Evolutionary conservation across 2,888 invertebrate species (phyloP), one percentile per base, ranked within the genome.

Genomic region (Tipula vernalis): DNA sequence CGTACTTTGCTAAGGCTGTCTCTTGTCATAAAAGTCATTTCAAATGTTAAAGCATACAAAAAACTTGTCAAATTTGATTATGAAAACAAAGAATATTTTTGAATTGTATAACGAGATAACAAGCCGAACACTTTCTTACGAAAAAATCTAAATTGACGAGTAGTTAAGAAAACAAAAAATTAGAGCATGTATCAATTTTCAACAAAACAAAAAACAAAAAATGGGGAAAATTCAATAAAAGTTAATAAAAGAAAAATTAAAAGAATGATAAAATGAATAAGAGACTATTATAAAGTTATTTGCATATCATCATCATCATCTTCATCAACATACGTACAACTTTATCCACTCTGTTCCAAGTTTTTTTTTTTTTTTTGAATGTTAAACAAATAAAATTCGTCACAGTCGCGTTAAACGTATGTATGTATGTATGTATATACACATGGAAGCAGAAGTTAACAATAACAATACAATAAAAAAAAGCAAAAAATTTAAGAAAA

Each of bases 281-380:
- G 71, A 71, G 28, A 71, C 71, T 71, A 28, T 84, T 84, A 84
- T 84, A 36, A 84, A 84, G 84, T 84, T 41, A 84, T 84, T 84
- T 39, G 84, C 84, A 84, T 84, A 84, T 84, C 84, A 84, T 84
- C 84, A 71, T 71, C 28, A 28, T 28, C 28, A 28, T 28, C 28
- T 28, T 28, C 28, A 39, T 6, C 71, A 8, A 13, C 71, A 39
- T 39, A 84, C 36, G 84, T 12, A 83, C 36, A 36, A 83, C 36
- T 39, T 83, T 84, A 84, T 84, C 84, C 10, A 39, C 36, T 36
- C 15, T n/a, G 36, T 36, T 83, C n/a, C 15, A 2, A 84, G 41
- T 15, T 28, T 28, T 71, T 28, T 10, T 71, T 71, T 15, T 18
- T 57, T n/a, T n/a, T n/a, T n/a, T n/a, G n/a, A 47, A 15, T 3